These are phyloP conservation scores for Meloidogyne exigua DNA, from an alignment of 1,140 invertebrate species.

Conservation along the genomic window DNA sequence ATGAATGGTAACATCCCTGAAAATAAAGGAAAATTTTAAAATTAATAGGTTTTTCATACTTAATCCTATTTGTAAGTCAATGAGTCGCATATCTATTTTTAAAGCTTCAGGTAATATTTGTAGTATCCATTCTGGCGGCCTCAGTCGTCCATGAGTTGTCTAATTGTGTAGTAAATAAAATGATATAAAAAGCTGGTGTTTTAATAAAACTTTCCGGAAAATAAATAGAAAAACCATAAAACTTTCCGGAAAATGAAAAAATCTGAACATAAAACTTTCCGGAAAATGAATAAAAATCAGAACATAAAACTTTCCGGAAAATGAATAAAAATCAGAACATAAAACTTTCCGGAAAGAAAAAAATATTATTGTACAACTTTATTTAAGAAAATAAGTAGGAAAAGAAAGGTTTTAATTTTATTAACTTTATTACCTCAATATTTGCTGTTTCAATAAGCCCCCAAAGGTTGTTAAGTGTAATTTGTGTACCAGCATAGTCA, in stretches of 20 bases:
- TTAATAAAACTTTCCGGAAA: no score
- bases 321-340: neutral
- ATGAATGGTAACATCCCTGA: slow-evolving; percentile 20
- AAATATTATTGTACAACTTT: no score
- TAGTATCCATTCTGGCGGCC: slow-evolving; percentile 17
- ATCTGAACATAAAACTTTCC: no score
- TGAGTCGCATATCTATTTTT: slow-evolving; percentile 12
- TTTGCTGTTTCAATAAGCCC: slow-evolving; percentile 17
- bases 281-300: no score
- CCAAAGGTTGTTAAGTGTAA: slow-evolving; percentile 28
- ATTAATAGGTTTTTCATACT: neutral
- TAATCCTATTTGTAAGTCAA: slow-evolving; percentile 23
- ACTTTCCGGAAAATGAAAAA: no score
- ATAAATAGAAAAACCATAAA: no score
- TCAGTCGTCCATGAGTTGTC: slow-evolving; percentile 28
- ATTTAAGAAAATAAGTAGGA: no score
- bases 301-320: neutral
- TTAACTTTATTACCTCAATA: slow-evolving; percentile 13
- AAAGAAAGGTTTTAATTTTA: no score
- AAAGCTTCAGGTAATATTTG: slow-evolving; percentile 20
- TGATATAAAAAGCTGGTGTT: no score
- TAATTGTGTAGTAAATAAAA: neutral
- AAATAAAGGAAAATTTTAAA: neutral
- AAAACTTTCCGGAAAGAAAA: neutral
- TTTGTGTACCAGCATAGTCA: slow-evolving; percentile 21